Conservation (phyloP, 2,888 invertebrate species). For the Sturmia bella region DNA sequence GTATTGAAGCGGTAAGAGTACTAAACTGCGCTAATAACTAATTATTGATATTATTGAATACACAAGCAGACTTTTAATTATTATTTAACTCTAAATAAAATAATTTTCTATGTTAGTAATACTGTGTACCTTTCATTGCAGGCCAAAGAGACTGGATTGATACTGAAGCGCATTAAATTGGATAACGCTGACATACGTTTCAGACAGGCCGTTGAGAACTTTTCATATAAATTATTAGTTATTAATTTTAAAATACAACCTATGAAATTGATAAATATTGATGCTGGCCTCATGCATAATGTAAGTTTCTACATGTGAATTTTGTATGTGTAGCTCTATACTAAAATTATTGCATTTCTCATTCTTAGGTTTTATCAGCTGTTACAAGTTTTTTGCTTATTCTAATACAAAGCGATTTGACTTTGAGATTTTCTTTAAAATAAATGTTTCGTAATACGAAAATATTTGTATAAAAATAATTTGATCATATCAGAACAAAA, state of each 20-base stretch:
- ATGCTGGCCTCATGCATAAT: conserved; percentile 74
- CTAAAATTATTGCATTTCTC: conserved; percentile 13
- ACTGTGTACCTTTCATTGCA: conserved; percentile 56
- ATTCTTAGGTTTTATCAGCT: conserved; percentile 76
- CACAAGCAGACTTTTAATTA: neutral
- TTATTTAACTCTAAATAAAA: neutral
- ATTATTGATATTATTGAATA: too few species aligned
- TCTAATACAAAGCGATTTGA: conserved; percentile 79
- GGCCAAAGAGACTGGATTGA: conserved; percentile 73
- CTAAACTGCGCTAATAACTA: too few species aligned
- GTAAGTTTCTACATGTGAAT: conserved; percentile 58
- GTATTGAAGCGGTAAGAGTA: conserved; percentile 70
- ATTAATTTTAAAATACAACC: conserved; percentile 76
- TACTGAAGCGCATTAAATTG: conserved; percentile 75
- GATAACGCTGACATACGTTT: conserved; percentile 76
- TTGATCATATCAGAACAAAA: neutral
- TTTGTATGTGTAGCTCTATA: neutral
- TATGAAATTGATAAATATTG: conserved; percentile 76
- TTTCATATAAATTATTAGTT: conserved; percentile 74
- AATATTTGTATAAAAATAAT: neutral
- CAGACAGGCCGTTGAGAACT: conserved; percentile 75
- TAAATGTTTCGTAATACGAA: conserved; percentile 59
- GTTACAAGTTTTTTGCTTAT: conserved; percentile 79
- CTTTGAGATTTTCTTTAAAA: conserved; percentile 76
- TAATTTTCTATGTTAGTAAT: neutral